These are phyloP conservation scores for Cyprinodon tularosa DNA, from an alignment of 2,113 vertebrate species.

Conservation along the genomic window DNA sequence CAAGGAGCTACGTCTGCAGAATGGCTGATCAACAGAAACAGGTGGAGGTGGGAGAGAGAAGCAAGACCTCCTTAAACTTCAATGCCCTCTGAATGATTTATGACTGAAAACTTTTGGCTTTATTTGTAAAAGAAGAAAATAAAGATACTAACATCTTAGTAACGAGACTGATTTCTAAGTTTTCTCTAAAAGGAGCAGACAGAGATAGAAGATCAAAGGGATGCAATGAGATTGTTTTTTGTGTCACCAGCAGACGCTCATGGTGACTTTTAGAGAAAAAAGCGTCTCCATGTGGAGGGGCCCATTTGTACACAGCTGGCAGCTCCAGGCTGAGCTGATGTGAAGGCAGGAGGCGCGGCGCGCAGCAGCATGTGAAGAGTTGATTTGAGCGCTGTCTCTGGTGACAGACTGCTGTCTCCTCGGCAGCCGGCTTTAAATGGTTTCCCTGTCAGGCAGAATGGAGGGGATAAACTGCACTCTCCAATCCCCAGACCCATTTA, in stretches of 20 bases:
- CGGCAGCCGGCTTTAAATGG: conserved; percentile 31
- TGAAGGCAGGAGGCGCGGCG: conserved; percentile 10
- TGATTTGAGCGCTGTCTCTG: conserved; percentile 40
- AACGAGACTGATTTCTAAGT: too few relatives aligned
- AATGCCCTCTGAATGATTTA: too few relatives aligned
- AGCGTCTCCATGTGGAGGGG: conserved; percentile 3
- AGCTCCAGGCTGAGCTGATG: conserved; percentile 3
- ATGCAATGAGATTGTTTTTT: background rate
- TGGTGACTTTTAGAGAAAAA: background rate
- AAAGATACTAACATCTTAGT: too few relatives aligned
- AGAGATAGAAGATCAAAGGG: background rate
- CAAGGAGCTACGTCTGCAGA: too few relatives aligned
- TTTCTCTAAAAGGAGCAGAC: too few relatives aligned
- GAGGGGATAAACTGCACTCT: conserved; percentile 45
- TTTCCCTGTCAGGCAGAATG: conserved; percentile 45
- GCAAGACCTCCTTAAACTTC: too few relatives aligned
- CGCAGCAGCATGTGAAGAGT: conserved; percentile 39
- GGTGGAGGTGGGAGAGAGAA: too few relatives aligned
- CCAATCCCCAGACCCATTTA: conserved; percentile 49
- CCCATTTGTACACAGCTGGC: conserved; percentile 8
- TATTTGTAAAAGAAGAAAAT: too few relatives aligned
- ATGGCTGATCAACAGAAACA: too few relatives aligned
- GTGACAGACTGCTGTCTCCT: conserved; percentile 45
- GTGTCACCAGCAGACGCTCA: background rate
- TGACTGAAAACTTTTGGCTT: too few relatives aligned